Evolutionary conservation across 2,888 invertebrate genomes (phyloP), one percentile per base, ranked within the genome.

Genomic region (Tenthredo scrophulariae): DNA sequence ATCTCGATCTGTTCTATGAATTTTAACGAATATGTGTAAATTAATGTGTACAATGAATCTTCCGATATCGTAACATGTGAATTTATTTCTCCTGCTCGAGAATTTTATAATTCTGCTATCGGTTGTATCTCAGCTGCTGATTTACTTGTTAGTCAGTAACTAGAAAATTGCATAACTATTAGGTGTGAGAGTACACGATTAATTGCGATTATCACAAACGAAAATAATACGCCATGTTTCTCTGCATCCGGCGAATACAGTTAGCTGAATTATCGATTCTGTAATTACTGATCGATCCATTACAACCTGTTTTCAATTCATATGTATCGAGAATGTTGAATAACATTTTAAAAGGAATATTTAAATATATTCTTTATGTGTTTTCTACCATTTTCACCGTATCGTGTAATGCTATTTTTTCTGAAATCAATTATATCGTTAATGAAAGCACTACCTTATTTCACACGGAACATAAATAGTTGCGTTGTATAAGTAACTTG

Each of bases 1-100:
- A 80, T 80, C 80, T 80, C 29, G 50, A 77, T 77, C 54, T 77
- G 77, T 74, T 74, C 74, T 74, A 13, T 40, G 40, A 18, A 74
- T 74, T 26, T 2, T 22, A 43, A 74, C 26, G 3, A 54, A 6
- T 50, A 46, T 77, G 22, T 46, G 50, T 29, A 50, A n/a, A 26
- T 18, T 2, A 46, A 74, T 46, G 22, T 74, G 43, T 46, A 50
- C 29, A 77, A 43, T 74, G 18, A 26, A 40, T 74, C 74, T 4
- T n/a, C 26, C 54, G 54, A 77, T n/a, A 67, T 33, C 33, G 74
- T 77, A 26, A 54, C 33, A 75, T 75, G 75, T 46, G 46, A 46
- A 75, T 50, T 43, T 75, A 75, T 75, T 26, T 75, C 46, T 50
- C 75, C 22, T 13, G n/a, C n/a, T 18, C 7, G 3, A 43, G 7